Evolutionary conservation across 2,113 vertebrate species (phyloP), one percentile per base, ranked within the genome.

Genomic region (Osmerus eperlanus): DNA sequence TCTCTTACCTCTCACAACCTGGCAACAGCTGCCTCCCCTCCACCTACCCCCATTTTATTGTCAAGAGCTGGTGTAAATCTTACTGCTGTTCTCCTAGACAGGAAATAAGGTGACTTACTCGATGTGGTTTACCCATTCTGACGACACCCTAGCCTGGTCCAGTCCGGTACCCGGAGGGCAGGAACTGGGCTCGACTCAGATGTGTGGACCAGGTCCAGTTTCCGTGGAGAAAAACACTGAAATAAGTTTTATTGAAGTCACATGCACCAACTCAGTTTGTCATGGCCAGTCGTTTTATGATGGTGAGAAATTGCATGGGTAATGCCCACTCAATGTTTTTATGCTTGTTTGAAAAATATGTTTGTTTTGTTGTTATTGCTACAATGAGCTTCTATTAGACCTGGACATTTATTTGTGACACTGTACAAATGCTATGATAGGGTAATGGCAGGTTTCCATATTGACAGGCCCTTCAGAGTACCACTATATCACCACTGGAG

Each of bases 21-120:
- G 52, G 28, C 25, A 56, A 55, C 53, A 68, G 23, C 16, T 29
- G 18, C 18, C 41, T 29, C 12, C 23, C 29, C 18, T 32, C 16
- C 19, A 19, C 11, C 7, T 18, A 23, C 36, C 47, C 19, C 18
- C n/a, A 51, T 74, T 63, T 74, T 23, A 64, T 63, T 75, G 58
- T 74, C 18, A 55, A 19, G 12, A 54, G 69, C 21, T 63, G 55
- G 62, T 6, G 16, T 74, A 74, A 74, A 70, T 51, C 55, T 55
- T 59, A 64, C 36, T 18, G 61, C 61, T 8, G 21, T 51, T 21
- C 32, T 71, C 56, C 41, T 47, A 56, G 53, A 70, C 32, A 29
- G 51, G n/a, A 68, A 65, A 71, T 14, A 9, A 4, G 54, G 3
- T 13, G 64, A 65, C 28, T 67, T 25, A 41, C 72, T 63, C 21